Evolutionary conservation across 2,113 vertebrate genomes (phyloP).

Genomic region (Zosterops borbonicus): DNA sequence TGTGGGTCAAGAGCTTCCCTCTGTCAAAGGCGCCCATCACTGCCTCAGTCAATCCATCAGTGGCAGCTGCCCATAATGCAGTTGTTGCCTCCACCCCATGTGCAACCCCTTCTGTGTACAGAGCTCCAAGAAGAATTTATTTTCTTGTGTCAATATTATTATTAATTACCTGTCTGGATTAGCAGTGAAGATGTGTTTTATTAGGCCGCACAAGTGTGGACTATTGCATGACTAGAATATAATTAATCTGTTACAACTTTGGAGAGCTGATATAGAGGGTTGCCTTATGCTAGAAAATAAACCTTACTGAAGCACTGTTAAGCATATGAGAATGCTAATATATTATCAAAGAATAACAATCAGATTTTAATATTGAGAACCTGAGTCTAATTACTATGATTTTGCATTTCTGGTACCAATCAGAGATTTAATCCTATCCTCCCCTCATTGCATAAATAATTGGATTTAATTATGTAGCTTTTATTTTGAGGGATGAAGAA

Average conservation of each 20-base stretch:
- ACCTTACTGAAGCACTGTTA: conserved; percentile 47
- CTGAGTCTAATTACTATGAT: conserved; percentile 19
- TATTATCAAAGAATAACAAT: conserved; percentile 45
- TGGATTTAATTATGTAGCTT: not conserved
- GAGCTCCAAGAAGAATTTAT: not conserved
- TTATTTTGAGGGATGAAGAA: not conserved
- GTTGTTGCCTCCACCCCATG: not conserved
- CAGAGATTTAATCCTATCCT: not conserved
- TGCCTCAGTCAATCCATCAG: not conserved
- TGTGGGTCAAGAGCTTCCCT: not conserved
- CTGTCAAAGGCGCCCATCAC: not conserved
- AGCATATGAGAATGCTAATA: conserved; percentile 23
- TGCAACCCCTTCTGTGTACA: not conserved
- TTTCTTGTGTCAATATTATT: conserved; percentile 30
- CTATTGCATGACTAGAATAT: conserved; percentile 23
- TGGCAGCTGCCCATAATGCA: not conserved
- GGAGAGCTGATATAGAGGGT: not conserved
- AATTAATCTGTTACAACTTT: conserved; percentile 24
- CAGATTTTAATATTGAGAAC: conserved; percentile 43
- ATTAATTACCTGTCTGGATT: conserved; percentile 48
- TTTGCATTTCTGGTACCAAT: conserved; percentile 31
- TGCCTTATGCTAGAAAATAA: conserved; percentile 38
- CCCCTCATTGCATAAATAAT: not conserved
- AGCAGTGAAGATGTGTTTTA: conserved; percentile 18
- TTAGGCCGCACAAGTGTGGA: conserved; percentile 4